Evolutionary conservation across 2,797 vertebrate genomes (phyloP).

Genomic region (Rhynchonycteris naso): DNA sequence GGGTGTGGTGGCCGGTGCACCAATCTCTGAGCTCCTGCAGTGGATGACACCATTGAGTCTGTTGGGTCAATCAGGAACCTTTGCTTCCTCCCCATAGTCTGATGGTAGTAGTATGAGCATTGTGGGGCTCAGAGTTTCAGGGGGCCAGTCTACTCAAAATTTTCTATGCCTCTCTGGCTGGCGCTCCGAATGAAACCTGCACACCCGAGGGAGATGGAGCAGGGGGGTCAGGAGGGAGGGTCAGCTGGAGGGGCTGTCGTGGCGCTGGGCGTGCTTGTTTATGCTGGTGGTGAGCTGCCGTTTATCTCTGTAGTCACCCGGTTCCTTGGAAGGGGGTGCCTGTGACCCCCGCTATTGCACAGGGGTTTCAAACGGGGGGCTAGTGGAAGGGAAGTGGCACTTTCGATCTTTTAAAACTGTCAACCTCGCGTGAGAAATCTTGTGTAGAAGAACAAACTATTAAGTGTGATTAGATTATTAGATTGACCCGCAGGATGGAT

Average conservation of each 20-base stretch:
- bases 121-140: slow-evolving; percentile 71
- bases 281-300: neutral
- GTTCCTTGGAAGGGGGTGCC: slow-evolving; percentile 39
- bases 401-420: slow-evolving; percentile 84
- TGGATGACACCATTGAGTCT: rapidly evolving
- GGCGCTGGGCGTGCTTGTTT: neutral
- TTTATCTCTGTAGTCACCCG: slow-evolving; percentile 38
- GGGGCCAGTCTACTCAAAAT: slow-evolving; percentile 71
- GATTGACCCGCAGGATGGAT: slow-evolving; percentile 83
- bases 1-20: rapidly evolving
- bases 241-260: neutral
- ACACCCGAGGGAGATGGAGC: neutral
- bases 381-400: slow-evolving; percentile 77
- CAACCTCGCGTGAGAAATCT: slow-evolving; percentile 80
- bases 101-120: slow-evolving; percentile 14
- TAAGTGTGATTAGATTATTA: slow-evolving; percentile 86
- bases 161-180: slow-evolving; percentile 61
- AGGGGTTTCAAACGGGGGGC: slow-evolving; percentile 74
- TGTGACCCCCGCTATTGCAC: slow-evolving; percentile 74
- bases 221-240: slow-evolving; percentile 51
- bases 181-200: slow-evolving; percentile 23
- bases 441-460: slow-evolving; percentile 82
- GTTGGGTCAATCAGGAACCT: neutral
- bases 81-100: neutral
- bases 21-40: neutral